phyloP scores from a whole-genome alignment of 2,797 vertebrate species.

The Pampus argenteus region DNA sequence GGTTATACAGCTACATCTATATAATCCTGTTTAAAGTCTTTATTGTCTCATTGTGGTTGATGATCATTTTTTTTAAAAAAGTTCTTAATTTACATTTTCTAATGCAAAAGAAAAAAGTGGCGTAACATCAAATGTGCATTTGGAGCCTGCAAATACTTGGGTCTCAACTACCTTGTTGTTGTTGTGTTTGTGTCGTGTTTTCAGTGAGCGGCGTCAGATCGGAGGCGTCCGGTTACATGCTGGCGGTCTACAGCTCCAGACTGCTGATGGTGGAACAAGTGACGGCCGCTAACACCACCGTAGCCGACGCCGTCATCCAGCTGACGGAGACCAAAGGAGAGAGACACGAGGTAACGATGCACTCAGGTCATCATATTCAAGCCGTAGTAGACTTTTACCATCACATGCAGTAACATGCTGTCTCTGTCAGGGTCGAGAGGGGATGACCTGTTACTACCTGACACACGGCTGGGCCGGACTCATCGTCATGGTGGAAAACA shows the following conservation, averaged over 20 bases:
- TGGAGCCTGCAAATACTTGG: too few relatives aligned
- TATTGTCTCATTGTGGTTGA: too few relatives aligned
- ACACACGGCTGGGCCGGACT: constrained; percentile 96
- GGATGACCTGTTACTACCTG: constrained; percentile 98
- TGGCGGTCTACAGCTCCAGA: constrained; percentile 94
- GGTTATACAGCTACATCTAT: too few relatives aligned
- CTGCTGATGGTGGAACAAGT: constrained; percentile 94
- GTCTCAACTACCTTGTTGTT: too few relatives aligned
- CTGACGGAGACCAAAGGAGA: constrained; percentile 94
- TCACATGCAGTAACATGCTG: not conserved
- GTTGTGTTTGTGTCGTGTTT: not conserved
- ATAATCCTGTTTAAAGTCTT: too few relatives aligned
- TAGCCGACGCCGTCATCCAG: constrained; percentile 93
- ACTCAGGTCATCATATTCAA: too few relatives aligned
- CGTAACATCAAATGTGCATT: too few relatives aligned
- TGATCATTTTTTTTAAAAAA: too few relatives aligned
- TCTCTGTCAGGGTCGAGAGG: constrained; percentile 89
- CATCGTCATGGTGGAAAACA: constrained; percentile 95
- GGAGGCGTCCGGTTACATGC: constrained; percentile 82
- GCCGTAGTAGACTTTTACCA: too few relatives aligned
- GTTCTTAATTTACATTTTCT: too few relatives aligned
- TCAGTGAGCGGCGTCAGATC: constrained; percentile 73
- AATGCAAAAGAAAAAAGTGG: too few relatives aligned
- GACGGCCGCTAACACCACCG: constrained; percentile 87
- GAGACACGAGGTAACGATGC: constrained; percentile 88